phyloP scores from a whole-genome alignment of 2,888 invertebrate genomes.

The Protodeltote pygarga region DNA sequence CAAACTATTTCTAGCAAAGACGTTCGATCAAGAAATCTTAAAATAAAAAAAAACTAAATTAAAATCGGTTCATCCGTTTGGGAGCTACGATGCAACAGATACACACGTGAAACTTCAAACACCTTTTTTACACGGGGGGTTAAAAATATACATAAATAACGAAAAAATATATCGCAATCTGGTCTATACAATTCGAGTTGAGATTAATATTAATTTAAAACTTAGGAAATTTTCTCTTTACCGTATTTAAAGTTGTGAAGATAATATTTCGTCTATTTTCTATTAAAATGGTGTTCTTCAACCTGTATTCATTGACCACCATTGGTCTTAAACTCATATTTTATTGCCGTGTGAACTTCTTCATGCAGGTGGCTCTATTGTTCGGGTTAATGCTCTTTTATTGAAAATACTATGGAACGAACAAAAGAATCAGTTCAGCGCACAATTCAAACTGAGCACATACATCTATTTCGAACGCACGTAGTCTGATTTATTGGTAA shows the following conservation, averaged over 20 bases:
- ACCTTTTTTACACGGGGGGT: no score
- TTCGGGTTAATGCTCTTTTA: slow-evolving; percentile 56
- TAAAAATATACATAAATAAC: no score
- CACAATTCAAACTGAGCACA: slow-evolving; percentile 28
- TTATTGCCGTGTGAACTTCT: slow-evolving; percentile 72
- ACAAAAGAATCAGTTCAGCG: slow-evolving; percentile 34
- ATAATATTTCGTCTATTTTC: slow-evolving; percentile 1
- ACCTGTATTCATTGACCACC: slow-evolving; percentile 30
- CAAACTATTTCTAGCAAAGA: no score
- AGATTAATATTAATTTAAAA: no score
- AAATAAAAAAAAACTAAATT: no score
- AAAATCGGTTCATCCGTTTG: no score
- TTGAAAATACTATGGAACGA: slow-evolving; percentile 25
- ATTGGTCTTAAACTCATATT: slow-evolving; percentile 55
- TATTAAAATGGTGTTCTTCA: slow-evolving; percentile 14
- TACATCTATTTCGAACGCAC: slow-evolving; percentile 38
- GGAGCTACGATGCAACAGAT: no score
- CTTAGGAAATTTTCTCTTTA: no score
- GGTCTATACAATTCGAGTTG: no score
- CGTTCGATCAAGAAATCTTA: no score
- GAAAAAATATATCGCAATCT: no score
- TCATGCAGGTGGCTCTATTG: slow-evolving; percentile 61
- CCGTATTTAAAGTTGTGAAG: neutral
- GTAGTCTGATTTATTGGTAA: slow-evolving; percentile 30
- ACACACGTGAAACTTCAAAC: no score